phyloP scores from a whole-genome alignment of 1,140 invertebrate species.

The Drosophila rufa region DNA sequence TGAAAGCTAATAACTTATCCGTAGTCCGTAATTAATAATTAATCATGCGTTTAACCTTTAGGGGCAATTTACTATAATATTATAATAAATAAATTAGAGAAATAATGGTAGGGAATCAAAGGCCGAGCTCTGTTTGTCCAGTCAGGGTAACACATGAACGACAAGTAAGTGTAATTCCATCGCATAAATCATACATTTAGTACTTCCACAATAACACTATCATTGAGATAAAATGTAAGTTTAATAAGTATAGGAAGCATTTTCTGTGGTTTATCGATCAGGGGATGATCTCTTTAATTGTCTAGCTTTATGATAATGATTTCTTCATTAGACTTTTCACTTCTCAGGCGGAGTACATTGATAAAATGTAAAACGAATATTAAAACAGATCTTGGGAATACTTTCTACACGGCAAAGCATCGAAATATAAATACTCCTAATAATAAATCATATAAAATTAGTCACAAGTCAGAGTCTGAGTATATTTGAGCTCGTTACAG shows the following conservation, averaged over 20 bases:
- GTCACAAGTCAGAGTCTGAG: conserved; percentile 35
- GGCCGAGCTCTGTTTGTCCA: conserved; percentile 49
- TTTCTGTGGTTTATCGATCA: conserved; percentile 46
- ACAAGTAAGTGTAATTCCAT: conserved; percentile 11
- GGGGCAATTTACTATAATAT: conserved; percentile 40
- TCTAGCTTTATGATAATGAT: conserved; percentile 33
- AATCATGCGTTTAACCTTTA: conserved; percentile 30
- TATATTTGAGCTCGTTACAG: conserved; percentile 45
- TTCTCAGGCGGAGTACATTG: conserved; percentile 27
- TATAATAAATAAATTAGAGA: conserved; percentile 44
- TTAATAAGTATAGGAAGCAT: conserved; percentile 45
- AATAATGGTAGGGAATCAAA: conserved; percentile 43
- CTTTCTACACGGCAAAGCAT: conserved; percentile 31
- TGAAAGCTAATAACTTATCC: conserved; percentile 39
- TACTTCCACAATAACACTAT: conserved; percentile 16
- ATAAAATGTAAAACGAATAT: conserved; percentile 14
- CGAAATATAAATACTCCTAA: conserved; percentile 8
- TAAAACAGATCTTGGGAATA: conserved; percentile 6
- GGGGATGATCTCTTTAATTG: conserved; percentile 27
- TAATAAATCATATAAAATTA: conserved; percentile 11
- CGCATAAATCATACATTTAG: not conserved
- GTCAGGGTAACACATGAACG: conserved; percentile 18
- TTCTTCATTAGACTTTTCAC: conserved; percentile 5
- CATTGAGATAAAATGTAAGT: conserved; percentile 18
- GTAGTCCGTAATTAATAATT: conserved; percentile 27